Percentiles rank a stretch among this genome's conserved stretches.
Evolutionary conservation across 2,113 vertebrate genomes (phyloP).

Genomic region (Octodon degus): DNA sequence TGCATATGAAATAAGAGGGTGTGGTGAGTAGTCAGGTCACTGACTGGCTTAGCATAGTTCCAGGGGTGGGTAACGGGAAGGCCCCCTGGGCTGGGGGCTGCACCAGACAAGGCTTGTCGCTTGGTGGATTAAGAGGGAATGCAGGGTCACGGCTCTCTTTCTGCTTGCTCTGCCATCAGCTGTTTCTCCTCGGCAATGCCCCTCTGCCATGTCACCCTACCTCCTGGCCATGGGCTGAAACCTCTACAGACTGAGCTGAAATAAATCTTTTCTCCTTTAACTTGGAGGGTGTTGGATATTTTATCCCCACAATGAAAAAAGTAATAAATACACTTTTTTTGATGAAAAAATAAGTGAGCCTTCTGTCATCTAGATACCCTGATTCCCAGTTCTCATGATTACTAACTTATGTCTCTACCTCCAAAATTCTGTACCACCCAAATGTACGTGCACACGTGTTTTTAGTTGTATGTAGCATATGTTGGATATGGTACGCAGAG

Average conservation of each 20-base stretch:
- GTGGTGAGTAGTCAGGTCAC: neutral
- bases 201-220: neutral
- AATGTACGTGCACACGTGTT: neutral
- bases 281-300: neutral
- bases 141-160: neutral
- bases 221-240: neutral
- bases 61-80: neutral
- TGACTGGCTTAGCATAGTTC: neutral
- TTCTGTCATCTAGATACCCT: neutral
- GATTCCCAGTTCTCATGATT: neutral
- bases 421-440: neutral
- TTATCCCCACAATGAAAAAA: neutral
- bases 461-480: neutral
- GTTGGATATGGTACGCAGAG: neutral
- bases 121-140: neutral
- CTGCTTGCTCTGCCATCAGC: neutral
- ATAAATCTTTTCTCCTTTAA: neutral
- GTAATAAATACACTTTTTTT: neutral
- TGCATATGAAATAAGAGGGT: neutral
- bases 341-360: neutral
- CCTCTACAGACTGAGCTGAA: neutral
- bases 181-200: neutral
- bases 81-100: neutral
- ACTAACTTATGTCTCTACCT: neutral
- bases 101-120: neutral